These are phyloP conservation scores for Nannospalax galili DNA, from an alignment of 2,113 vertebrate species.

Conservation along the genomic window DNA sequence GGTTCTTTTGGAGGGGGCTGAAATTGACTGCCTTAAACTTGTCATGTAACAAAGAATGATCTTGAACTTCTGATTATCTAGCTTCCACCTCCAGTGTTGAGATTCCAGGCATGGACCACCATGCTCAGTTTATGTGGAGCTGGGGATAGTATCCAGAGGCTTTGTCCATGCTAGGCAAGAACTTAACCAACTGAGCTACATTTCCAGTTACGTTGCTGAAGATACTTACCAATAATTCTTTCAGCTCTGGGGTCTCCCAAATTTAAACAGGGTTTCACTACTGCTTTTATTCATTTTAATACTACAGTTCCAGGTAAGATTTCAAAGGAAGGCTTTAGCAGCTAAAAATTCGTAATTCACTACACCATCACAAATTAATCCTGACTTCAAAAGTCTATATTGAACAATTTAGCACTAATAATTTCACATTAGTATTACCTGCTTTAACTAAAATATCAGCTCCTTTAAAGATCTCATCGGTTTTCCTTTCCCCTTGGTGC, in stretches of 20 bases:
- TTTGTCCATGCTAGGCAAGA: neutral
- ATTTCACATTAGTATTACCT: neutral
- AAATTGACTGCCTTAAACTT: neutral
- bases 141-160: neutral
- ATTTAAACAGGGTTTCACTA: neutral
- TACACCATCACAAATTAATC: neutral
- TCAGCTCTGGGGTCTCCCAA: neutral
- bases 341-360: neutral
- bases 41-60: neutral
- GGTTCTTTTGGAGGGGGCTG: neutral
- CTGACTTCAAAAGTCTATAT: neutral
- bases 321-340: neutral
- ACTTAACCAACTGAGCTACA: neutral
- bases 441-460: neutral
- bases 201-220: neutral
- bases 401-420: neutral
- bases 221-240: neutral
- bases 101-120: too few relatives aligned
- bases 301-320: neutral
- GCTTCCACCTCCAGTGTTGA: too few relatives aligned
- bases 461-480: slow-evolving; percentile 3
- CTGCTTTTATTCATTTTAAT: neutral
- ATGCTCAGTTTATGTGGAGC: neutral
- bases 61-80: too few relatives aligned
- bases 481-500: slow-evolving; percentile 35